Percentiles rank a stretch among this genome's conserved stretches.
Evolutionary conservation across 1,140 invertebrate species (phyloP).

Genomic region (Batillaria attramentaria): DNA sequence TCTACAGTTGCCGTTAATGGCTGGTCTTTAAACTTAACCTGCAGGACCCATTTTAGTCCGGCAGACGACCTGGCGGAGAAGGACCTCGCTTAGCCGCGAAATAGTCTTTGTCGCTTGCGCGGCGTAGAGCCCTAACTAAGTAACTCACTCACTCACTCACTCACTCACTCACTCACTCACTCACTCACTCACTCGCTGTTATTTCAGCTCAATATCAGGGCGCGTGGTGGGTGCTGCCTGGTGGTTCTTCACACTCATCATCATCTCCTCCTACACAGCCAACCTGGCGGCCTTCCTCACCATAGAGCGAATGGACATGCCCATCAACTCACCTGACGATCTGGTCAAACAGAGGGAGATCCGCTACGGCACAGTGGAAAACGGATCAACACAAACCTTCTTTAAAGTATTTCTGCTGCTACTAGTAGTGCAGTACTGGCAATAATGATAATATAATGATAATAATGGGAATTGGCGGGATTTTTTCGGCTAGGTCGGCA

Average conservation of each 20-base stretch:
- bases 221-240: slow-evolving; percentile 89
- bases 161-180: neutral
- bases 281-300: slow-evolving; percentile 68
- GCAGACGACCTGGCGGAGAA: no score
- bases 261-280: slow-evolving; percentile 78
- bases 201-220: slow-evolving; percentile 61
- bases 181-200: neutral
- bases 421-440: no score
- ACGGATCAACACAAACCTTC: slow-evolving; percentile 95
- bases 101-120: no score
- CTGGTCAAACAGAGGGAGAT: slow-evolving; percentile 91
- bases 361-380: slow-evolving; percentile 92
- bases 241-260: slow-evolving; percentile 72
- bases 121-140: no score
- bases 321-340: slow-evolving; percentile 61
- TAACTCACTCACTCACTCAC: neutral
- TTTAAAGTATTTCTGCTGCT: slow-evolving; percentile 82
- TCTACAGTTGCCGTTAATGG: no score
- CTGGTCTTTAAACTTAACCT: no score
- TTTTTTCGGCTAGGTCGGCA: no score
- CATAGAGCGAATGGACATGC: slow-evolving; percentile 58
- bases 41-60: no score
- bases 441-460: no score
- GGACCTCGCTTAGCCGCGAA: no score
- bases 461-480: no score